A percentile compares a stretch with the other conserved stretches of the same genome.
phyloP scores from a whole-genome alignment of 2,113 vertebrate genomes.

The Sylvia atricapilla region DNA sequence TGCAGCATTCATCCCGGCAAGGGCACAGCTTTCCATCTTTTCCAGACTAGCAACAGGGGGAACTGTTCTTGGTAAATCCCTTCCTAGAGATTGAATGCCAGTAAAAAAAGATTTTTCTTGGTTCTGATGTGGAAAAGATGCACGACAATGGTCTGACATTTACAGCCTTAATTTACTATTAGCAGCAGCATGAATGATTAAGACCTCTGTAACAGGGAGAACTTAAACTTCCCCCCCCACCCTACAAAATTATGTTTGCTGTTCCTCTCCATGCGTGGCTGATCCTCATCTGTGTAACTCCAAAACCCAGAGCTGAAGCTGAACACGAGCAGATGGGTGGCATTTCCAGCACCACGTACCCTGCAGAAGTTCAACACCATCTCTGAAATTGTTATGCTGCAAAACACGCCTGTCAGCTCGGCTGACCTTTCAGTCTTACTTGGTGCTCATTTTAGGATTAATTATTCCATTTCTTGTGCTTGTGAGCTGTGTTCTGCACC shows the following conservation, averaged over 20 bases:
- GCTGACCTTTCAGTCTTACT: constrained; percentile 40
- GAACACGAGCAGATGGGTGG: neutral
- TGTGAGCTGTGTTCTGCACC: neutral
- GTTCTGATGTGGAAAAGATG: neutral
- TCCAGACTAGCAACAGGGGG: neutral
- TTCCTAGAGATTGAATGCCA: neutral
- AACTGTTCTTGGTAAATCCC: neutral
- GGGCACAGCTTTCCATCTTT: neutral
- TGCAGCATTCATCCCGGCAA: neutral
- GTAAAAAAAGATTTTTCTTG: neutral
- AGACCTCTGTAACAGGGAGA: neutral
- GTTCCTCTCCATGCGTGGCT: neutral
- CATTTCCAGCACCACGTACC: neutral
- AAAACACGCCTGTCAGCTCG: constrained; percentile 1
- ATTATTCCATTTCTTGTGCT: neutral
- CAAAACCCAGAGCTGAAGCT: neutral
- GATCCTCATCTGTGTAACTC: neutral
- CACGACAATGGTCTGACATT: neutral
- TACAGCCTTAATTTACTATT: constrained; percentile 22
- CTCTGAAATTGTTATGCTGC: neutral
- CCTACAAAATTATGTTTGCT: neutral
- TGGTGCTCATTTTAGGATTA: neutral
- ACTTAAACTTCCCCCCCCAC: neutral
- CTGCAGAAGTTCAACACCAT: neutral
- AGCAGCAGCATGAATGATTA: neutral